Conservation (phyloP, 2,113 vertebrate genomes). For the Cromileptes altivelis region DNA sequence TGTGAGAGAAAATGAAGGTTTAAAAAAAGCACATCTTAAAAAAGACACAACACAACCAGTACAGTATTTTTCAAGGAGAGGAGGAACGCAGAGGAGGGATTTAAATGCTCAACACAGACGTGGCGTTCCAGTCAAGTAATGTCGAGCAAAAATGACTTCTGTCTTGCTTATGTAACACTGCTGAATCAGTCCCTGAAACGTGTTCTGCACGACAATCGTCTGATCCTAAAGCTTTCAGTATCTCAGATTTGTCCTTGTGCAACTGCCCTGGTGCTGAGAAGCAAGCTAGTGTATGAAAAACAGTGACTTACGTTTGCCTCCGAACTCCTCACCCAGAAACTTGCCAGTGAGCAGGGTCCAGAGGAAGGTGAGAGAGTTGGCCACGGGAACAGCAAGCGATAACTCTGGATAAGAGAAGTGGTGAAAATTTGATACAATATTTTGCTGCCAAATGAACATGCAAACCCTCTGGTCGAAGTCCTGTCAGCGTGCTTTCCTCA, state of each 20-base stretch:
- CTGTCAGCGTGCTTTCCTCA: too few species aligned
- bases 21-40: background rate
- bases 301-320: constrained; percentile 90
- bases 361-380: constrained; percentile 94
- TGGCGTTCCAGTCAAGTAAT: background rate
- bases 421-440: background rate
- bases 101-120: background rate
- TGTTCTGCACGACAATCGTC: background rate
- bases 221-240: background rate
- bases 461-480: background rate
- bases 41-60: constrained; percentile 9
- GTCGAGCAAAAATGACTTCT: background rate
- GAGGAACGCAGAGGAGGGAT: background rate
- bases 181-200: background rate
- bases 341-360: constrained; percentile 92
- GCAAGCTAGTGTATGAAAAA: background rate
- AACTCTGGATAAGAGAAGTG: constrained; percentile 85
- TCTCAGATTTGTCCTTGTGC: background rate
- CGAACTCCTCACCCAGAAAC: constrained; percentile 93
- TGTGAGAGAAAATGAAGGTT: background rate
- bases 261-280: background rate
- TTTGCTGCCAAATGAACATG: background rate
- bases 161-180: background rate
- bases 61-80: background rate
- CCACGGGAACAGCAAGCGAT: constrained; percentile 93